Base-by-base conservation (phyloP, 2,888 invertebrate genomes). In the Gnatocerus cornutus region DNA sequence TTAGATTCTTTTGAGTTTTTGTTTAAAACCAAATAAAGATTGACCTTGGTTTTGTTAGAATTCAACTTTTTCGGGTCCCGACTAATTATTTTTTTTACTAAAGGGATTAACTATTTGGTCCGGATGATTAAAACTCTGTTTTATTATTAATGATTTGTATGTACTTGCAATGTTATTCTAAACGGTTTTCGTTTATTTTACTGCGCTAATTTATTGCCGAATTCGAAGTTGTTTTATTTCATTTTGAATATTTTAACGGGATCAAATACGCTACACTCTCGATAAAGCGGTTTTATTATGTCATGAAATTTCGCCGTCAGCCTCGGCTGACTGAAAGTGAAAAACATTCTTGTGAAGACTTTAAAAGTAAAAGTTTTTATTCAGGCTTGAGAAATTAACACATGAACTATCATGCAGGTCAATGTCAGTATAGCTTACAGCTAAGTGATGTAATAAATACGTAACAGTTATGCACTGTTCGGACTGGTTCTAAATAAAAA, bases 321-420 rank as follows among this genome's bases (percentile, higher is more conserved):
- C 46, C 37, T 3, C 21, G 21, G 46, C 46, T 55, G 14, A 16
- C 16, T 56, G 56, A 41, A 43, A 56, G 56, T 29, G 53, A 52
- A 10, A 52, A 48, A 43, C 43, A 48, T 29, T 29, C 50, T 29
- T 12, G 30, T 29, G 16, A 16, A 30, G n/a, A 16, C 10, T 29
- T 14, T 30, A 13, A 39, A 59, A 59, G 59, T 59, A 59, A 59
- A 59, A 59, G 59, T 48, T 56, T 21, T 37, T 56, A 56, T 8
- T 56, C 43, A 56, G 21, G 43, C 56, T 56, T 12, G 29, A 27
- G 39, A 56, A 21, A 43, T 56, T 27, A 43, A 43, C 41, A 43
- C 29, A 37, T n/a, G 43, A 33, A 55, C 16, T 39, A 16, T 39
- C 55, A 55, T 55, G 7, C 43, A 46, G 59, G 59, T 59, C 59